phyloP scores from a whole-genome alignment of 1,140 invertebrate genomes.

The Drosophila arizonae region DNA sequence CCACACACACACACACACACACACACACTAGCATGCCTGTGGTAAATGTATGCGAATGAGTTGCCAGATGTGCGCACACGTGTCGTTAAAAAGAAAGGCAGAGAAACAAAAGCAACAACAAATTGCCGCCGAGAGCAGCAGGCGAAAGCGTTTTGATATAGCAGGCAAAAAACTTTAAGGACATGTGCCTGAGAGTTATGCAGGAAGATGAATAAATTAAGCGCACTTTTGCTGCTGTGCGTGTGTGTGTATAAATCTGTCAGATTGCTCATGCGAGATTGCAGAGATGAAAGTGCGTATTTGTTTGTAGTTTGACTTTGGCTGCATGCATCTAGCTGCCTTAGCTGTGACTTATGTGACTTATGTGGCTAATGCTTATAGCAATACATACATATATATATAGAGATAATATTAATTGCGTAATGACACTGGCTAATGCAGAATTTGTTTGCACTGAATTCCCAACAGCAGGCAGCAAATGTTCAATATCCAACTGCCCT shows the following conservation, averaged over 20 bases:
- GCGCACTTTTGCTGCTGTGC: slow-evolving; percentile 11
- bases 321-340: slow-evolving; percentile 27
- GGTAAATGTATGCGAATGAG: slow-evolving; percentile 43
- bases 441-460: slow-evolving; percentile 9
- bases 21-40: slow-evolving; percentile 2
- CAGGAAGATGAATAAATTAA: slow-evolving; percentile 69
- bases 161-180: slow-evolving; percentile 63
- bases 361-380: slow-evolving; percentile 22
- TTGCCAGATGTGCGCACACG: slow-evolving; percentile 73
- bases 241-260: slow-evolving; percentile 55
- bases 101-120: slow-evolving; percentile 32
- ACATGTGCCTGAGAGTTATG: slow-evolving; percentile 39
- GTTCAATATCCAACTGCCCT: slow-evolving; percentile 88
- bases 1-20: not conserved
- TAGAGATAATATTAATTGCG: not conserved
- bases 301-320: slow-evolving; percentile 19
- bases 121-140: slow-evolving; percentile 26
- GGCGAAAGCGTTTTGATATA: slow-evolving; percentile 48
- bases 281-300: slow-evolving; percentile 25
- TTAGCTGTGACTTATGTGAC: slow-evolving; percentile 20
- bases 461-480: slow-evolving; percentile 88
- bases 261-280: slow-evolving; percentile 67
- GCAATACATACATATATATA: not conserved
- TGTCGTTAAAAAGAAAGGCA: slow-evolving; percentile 55
- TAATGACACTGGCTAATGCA: slow-evolving; percentile 18